Percentiles rank a stretch among this genome's conserved stretches.
These are phyloP conservation scores for Acanthacorydalis orientalis DNA, from an alignment of 2,888 invertebrate species.

Conservation along the genomic window DNA sequence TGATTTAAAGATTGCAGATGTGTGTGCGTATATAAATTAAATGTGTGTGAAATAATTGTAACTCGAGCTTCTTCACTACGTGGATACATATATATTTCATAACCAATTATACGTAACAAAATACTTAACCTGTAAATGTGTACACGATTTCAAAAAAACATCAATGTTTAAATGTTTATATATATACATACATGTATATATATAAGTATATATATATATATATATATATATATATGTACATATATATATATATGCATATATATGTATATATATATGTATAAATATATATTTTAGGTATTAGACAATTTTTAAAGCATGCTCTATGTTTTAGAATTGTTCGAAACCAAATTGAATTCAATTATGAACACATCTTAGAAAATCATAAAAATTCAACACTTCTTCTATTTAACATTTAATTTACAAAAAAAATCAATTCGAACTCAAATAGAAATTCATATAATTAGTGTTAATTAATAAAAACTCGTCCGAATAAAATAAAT, in stretches of 20 bases:
- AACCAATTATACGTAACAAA: too few relatives aligned
- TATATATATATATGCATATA: background rate
- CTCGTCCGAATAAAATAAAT: too few relatives aligned
- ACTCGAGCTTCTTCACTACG: background rate
- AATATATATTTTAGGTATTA: too few relatives aligned
- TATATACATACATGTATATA: background rate
- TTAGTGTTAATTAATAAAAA: too few relatives aligned
- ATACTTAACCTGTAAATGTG: background rate
- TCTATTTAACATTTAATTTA: too few relatives aligned
- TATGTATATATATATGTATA: background rate
- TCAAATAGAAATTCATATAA: too few relatives aligned
- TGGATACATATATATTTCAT: background rate
- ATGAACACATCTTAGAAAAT: too few relatives aligned
- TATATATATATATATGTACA: background rate
- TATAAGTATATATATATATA: background rate
- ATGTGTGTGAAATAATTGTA: background rate
- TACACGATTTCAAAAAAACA: background rate
- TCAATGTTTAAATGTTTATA: background rate
- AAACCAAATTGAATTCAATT: too few relatives aligned
- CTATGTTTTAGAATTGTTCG: too few relatives aligned
- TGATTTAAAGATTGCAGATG: background rate
- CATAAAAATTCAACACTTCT: too few relatives aligned
- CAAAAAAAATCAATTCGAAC: too few relatives aligned
- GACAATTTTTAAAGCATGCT: too few relatives aligned
- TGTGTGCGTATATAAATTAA: background rate